Percentiles rank a stretch among this genome's conserved stretches.
These are phyloP conservation scores for Sebastes nivosus DNA, from an alignment of 2,797 vertebrate species.

Conservation along the genomic window DNA sequence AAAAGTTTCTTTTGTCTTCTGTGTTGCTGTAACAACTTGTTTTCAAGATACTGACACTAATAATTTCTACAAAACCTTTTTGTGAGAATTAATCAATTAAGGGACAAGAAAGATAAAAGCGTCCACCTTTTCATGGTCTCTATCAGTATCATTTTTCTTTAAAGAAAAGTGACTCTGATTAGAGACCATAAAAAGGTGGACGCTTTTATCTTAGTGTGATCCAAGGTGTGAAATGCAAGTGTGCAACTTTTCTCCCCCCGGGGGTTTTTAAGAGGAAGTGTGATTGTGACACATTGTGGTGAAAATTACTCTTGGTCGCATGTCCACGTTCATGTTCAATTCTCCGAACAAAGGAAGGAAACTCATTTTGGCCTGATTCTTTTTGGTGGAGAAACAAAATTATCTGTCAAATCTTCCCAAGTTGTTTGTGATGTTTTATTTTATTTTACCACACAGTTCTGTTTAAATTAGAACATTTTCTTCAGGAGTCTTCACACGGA, in stretches of 20 bases:
- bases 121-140: background rate
- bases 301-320: background rate
- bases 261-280: slow-evolving; percentile 9
- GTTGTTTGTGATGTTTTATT: background rate
- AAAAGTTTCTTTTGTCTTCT: background rate
- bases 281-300: slow-evolving; percentile 21
- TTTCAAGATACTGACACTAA: too few species aligned
- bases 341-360: slow-evolving; percentile 13
- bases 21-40: background rate
- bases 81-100: background rate
- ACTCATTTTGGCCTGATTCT: background rate
- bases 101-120: background rate
- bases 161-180: too few species aligned
- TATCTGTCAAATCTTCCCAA: background rate
- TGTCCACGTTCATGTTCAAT: background rate
- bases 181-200: too few species aligned
- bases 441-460: background rate
- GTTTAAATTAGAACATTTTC: too few species aligned
- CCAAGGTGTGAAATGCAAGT: slow-evolving; percentile 20
- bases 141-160: background rate
- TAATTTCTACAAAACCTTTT: background rate
- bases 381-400: background rate
- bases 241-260: background rate
- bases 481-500: too few species aligned
- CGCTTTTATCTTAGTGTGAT: too few species aligned